Evolutionary conservation across 2,888 invertebrate species (phyloP), one percentile per base, ranked within the genome.

Genomic region (Macrophya annulata): DNA sequence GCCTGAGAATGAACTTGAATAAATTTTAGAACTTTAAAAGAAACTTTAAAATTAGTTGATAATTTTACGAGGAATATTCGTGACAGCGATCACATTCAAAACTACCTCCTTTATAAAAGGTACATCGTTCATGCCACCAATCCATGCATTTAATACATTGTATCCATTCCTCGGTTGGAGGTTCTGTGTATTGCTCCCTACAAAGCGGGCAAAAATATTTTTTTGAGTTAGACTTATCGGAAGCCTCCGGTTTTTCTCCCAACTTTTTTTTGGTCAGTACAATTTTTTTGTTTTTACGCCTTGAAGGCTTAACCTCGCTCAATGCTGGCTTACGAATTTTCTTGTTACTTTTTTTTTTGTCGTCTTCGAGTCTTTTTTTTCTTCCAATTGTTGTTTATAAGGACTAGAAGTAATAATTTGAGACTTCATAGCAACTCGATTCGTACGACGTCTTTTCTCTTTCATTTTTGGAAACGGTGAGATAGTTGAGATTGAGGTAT

Each of bases 121-220:
- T 77, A 4, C 77, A 77, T 77, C 51, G 25, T 37, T 77, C 77
- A 31, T 77, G 77, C 77, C 77, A 77, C 51, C 77, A 77, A 5
- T 77, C 31, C 51, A 51, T 31, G 77, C 77, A 77, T 51, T 12
- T 51, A 15, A 15, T 12, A 31, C 55, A 55, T 12, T 77, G 77
- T 15, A 77, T 77, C 51, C 77, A 77, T 51, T 77, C 77, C 8
- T 77, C 77, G 6, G 31, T 31, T 5, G 55, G 77, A 15, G 77
- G 77, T 31, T 77, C 51, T 12, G 51, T 6, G 15, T 77, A 77
- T 55, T 77, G 1, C 6, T 51, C 77, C 51, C 8, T 77, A 31
- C 77, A 77, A 12, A 77, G 51, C 4, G 77, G 74, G 21, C 74
- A 74, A 45, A 45, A 74, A 21, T 40, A 72, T 40, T 72, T 40